phyloP scores from a whole-genome alignment of 2,113 vertebrate species.

The Hemiprocne comata region DNA sequence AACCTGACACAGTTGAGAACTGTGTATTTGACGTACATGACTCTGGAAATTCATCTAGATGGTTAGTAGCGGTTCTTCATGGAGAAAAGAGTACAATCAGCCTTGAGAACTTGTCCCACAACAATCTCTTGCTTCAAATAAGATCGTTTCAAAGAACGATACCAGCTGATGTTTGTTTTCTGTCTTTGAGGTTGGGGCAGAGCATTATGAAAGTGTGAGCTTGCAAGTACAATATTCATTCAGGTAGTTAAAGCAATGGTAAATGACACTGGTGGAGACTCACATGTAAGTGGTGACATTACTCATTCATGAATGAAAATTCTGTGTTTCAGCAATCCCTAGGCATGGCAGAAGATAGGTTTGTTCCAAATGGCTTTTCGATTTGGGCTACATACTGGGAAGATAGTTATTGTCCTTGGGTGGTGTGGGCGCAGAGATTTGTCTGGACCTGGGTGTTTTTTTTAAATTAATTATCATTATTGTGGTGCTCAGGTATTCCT shows the following conservation, averaged over 20 bases:
- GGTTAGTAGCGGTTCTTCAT: not conserved
- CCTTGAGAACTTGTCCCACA: not conserved
- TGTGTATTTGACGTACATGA: not conserved
- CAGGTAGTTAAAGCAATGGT: accelerated
- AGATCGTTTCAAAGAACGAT: not conserved
- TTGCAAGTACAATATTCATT: not conserved
- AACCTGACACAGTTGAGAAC: not conserved
- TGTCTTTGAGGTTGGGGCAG: not conserved
- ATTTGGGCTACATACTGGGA: not conserved
- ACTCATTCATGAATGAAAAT: not conserved
- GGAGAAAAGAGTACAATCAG: not conserved
- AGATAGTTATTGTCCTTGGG: not conserved
- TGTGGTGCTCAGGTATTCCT: not conserved
- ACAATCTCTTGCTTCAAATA: not conserved
- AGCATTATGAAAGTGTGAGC: not conserved
- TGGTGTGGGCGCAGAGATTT: not conserved
- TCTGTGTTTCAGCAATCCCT: not conserved
- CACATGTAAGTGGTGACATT: not conserved
- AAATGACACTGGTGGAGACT: not conserved
- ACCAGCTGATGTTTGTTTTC: not conserved
- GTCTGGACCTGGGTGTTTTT: not conserved
- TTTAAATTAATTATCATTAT: not conserved
- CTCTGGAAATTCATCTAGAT: not conserved
- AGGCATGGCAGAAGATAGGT: not conserved
- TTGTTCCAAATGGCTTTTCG: not conserved